Percentiles rank a stretch among this genome's conserved stretches.
Evolutionary conservation across 2,888 invertebrate genomes (phyloP).

Genomic region (Habroteleia sp.): DNA sequence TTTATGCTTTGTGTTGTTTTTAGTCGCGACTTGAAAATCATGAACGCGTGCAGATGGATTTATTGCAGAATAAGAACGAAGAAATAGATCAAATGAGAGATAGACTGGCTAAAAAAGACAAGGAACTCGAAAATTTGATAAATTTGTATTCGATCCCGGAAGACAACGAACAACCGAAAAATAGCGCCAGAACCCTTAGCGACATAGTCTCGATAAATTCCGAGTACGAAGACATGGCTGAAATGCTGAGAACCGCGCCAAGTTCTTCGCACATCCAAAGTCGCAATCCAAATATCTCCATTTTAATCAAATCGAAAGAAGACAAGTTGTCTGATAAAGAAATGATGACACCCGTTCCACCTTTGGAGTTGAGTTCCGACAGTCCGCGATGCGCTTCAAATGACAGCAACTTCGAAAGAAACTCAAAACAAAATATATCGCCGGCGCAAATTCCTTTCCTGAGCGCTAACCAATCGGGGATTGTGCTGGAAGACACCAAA

Average conservation of each 20-base stretch:
- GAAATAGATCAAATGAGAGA: slow-evolving; percentile 85
- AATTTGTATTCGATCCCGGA: slow-evolving; percentile 84
- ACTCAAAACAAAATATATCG: slow-evolving; percentile 13
- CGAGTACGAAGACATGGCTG: slow-evolving; percentile 85
- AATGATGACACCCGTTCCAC: slow-evolving; percentile 71
- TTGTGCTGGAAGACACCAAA: neutral
- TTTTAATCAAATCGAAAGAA: slow-evolving; percentile 7
- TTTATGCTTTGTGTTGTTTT: neutral
- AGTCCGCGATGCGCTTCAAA: slow-evolving; percentile 64
- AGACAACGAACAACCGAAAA: slow-evolving; percentile 82
- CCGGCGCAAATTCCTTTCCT: slow-evolving; percentile 11
- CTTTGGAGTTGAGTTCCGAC: slow-evolving; percentile 72
- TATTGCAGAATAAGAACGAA: slow-evolving; percentile 86
- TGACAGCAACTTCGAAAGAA: slow-evolving; percentile 16
- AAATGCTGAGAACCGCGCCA: slow-evolving; percentile 71
- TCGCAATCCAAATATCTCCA: slow-evolving; percentile 30
- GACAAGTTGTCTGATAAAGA: slow-evolving; percentile 28
- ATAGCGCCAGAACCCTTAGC: slow-evolving; percentile 86
- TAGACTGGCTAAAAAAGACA: slow-evolving; percentile 83
- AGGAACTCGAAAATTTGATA: slow-evolving; percentile 82
- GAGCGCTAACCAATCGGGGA: slow-evolving; percentile 5
- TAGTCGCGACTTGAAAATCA: slow-evolving; percentile 73
- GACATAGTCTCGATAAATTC: slow-evolving; percentile 87
- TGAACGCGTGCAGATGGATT: slow-evolving; percentile 78
- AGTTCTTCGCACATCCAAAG: slow-evolving; percentile 69